Percentiles rank a stretch among this genome's conserved stretches.
These are phyloP conservation scores for Acropora yongei DNA, from an alignment of 64 coral and sea anemone species.

Conservation along the genomic window DNA sequence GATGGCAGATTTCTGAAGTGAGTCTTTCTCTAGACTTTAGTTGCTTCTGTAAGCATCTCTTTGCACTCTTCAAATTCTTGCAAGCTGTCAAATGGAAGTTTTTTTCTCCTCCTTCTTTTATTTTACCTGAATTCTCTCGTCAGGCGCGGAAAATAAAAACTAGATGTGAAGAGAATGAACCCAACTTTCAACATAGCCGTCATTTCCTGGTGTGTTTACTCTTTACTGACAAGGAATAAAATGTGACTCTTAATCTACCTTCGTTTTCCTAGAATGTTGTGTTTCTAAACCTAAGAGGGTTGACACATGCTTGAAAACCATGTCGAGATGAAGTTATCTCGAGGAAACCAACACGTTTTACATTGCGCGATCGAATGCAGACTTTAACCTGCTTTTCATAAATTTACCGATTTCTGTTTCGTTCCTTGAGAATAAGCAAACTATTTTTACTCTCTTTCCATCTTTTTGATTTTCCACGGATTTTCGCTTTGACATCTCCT, in stretches of 20 bases:
- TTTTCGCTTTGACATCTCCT: constrained; percentile 37
- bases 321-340: constrained; percentile 9
- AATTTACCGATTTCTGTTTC: constrained; percentile 36
- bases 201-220: constrained; percentile 24
- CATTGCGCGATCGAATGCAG: background rate
- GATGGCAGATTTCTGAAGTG: background rate
- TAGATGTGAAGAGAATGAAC: constrained; percentile 24
- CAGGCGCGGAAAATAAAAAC: background rate
- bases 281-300: constrained; percentile 8
- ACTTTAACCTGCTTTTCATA: constrained; percentile 3
- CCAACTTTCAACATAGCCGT: constrained; percentile 38
- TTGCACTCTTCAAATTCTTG: no score
- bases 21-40: no score
- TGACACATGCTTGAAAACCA: constrained; percentile 7
- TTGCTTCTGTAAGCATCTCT: no score
- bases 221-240: background rate
- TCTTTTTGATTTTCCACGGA: constrained; percentile 28
- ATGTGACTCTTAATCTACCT: background rate
- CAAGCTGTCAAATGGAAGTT: constrained; percentile 19
- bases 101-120: constrained; percentile 42
- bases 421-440: constrained; percentile 42
- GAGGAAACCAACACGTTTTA: background rate
- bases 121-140: constrained; percentile 18
- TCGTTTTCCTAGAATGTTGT: background rate
- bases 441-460: constrained; percentile 17